Base-by-base conservation (phyloP, 2,797 vertebrate genomes). In the Onychomys arenicola region DNA sequence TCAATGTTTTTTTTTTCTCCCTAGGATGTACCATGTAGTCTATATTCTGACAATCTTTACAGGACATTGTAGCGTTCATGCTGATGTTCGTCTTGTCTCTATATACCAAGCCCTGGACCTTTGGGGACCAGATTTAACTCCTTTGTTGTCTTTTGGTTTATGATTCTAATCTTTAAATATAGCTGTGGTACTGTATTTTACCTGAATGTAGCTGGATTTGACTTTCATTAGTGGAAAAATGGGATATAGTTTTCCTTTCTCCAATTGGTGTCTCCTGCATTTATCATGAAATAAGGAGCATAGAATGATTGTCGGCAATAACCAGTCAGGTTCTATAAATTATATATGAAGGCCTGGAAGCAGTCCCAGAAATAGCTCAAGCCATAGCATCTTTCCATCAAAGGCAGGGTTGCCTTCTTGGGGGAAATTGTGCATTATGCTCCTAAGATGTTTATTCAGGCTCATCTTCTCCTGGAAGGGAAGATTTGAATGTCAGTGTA, bases 321-420 rank as follows among this genome's bases (percentile, higher is more conserved):
- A 95, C 34, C 67, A 96, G 80, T 88, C 84, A 88, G 80, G 73
- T 63, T 59, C 34, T 89, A 5, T 90, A 76, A 95, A 93, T 96
- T 96, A 93, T 90, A 37, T 89, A 71, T 88, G 17, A 93, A 23
- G 40, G 92, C 61, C 71, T 97, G 89, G 95, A 95, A 92, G 69
- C 37, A 37, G 57, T 80, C 63, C 93, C 86, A 96, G 94, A 82
- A 59, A 77, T 83, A 57, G 67, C 61, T 91, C 83, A 94, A 94
- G 61, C 91, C 86, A 3, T 17, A 96, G 83, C 93, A 92, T 69
- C 37, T 93, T 85, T 92, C 86, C 86, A 89, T 96, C 32, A 92
- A 92, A 94, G 73, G 16, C 23, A 69, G 80, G 59, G 40, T 65
- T 96, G 14, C 75, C 34, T 76, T 93, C 29, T 75, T 73, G 76